These are phyloP conservation scores for Dryas iulia DNA, from an alignment of 1,140 invertebrate genomes.

Conservation along the genomic window DNA sequence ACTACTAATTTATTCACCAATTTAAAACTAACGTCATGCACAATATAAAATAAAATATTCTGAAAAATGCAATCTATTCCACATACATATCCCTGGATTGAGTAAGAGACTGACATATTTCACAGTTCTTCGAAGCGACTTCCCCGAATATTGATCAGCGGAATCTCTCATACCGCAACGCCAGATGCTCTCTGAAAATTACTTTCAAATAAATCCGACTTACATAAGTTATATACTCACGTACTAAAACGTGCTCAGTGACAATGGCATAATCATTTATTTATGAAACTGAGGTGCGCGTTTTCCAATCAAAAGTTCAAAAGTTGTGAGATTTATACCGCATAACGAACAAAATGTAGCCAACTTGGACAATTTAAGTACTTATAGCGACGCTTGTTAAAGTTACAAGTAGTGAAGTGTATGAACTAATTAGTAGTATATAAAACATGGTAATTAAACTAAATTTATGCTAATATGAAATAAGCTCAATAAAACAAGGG, in stretches of 20 bases:
- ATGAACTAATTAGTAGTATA: not conserved
- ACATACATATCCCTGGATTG: conserved; percentile 30
- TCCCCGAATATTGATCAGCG: conserved; percentile 75
- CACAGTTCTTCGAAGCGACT: conserved; percentile 66
- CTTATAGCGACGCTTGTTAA: not conserved
- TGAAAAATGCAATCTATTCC: conserved; percentile 22
- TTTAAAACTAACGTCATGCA: not conserved
- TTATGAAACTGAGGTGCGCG: conserved; percentile 26
- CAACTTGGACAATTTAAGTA: not conserved
- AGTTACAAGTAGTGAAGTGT: not conserved
- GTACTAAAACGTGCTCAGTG: conserved; percentile 30
- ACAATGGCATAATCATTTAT: conserved; percentile 39
- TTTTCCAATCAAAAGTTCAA: conserved; percentile 16
- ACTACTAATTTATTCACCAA: too few relatives aligned
- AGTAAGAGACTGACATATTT: conserved; percentile 73
- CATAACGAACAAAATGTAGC: not conserved
- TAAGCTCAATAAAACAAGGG: too few relatives aligned
- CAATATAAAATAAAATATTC: not conserved
- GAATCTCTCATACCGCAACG: conserved; percentile 69
- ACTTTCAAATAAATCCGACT: conserved; percentile 74
- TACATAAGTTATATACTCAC: conserved; percentile 41
- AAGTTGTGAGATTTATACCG: not conserved
- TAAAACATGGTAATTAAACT: not conserved
- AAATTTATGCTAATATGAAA: too few relatives aligned
- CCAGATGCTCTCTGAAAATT: conserved; percentile 75